Base-by-base conservation (phyloP, 2,888 invertebrate species). In the Danaus chrysippus region DNA sequence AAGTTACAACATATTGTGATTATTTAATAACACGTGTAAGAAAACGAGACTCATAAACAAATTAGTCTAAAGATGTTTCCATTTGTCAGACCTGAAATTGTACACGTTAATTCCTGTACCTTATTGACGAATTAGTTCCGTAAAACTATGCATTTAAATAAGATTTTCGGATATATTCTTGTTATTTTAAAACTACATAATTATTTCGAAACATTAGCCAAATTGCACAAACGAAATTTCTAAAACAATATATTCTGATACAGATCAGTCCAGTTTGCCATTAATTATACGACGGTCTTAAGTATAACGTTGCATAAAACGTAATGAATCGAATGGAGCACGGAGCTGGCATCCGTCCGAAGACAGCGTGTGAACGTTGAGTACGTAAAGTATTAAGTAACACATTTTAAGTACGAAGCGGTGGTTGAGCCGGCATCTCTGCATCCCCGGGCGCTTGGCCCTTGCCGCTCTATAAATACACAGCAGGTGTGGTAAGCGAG, bases 401-500 rank as follows among this genome's bases (percentile, higher is more conserved):
- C 17, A 17, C 17, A 49, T 12, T 46, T 49, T 15, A 15, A 49
- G 15, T 49, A n/a, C 6, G 46, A 49, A 49, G 49, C 49, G 17
- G 78, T 75, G 79, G 78, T 79, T 59, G 59, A 56, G 66, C 67
- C 73, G 84, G 73, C 87, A 86, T 86, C 87, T 86, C 87, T 86
- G 84, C 89, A 87, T 86, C 89, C 89, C 86, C 82, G 84, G 82
- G 72, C 78, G 73, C 76, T 80, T 78, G 81, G 82, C 82, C 83
- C 81, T 80, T 78, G 81, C 75, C 82, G 81, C 86, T 83, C 88
- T 91, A 91, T 89, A 89, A 90, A 90, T 90, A 90, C 87, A 83
- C 87, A 84, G 88, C 89, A 89, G 88, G 88, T 88, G 90, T 84
- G 87, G 83, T 82, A 78, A 79, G 78, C 76, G 80, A 71, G 81